phyloP scores from a whole-genome alignment of 2,888 invertebrate species.

The Drosophila picticornis region DNA sequence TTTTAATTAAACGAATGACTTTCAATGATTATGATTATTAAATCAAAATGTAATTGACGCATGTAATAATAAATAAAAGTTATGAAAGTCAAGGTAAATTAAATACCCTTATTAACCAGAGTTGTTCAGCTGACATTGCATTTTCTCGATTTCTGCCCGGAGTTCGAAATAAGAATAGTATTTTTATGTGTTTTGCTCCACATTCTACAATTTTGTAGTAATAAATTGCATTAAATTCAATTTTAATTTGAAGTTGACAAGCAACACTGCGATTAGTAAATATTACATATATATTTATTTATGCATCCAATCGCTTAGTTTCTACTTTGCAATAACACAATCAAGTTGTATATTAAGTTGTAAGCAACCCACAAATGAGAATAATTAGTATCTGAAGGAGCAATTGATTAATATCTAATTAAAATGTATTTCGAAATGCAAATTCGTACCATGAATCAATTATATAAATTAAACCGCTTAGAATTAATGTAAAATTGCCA shows the following conservation, averaged over 20 bases:
- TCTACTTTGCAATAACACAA: too few relatives aligned
- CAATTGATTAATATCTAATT: conserved; percentile 11
- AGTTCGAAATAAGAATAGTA: not conserved
- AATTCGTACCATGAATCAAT: conserved; percentile 47
- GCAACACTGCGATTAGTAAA: not conserved
- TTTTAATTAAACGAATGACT: not conserved
- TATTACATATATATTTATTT: not conserved
- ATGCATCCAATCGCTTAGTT: not conserved
- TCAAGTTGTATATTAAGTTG: not conserved
- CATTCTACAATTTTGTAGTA: not conserved
- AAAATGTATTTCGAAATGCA: conserved; percentile 17
- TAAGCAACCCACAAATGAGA: not conserved
- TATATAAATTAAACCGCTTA: conserved; percentile 58
- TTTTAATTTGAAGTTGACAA: not conserved
- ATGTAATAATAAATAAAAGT: rapidly evolving
- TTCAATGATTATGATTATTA: not conserved
- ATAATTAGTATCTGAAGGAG: conserved; percentile 35
- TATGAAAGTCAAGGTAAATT: not conserved
- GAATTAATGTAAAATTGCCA: conserved; percentile 34
- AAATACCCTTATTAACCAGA: not conserved
- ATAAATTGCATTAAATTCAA: not conserved
- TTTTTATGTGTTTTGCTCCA: not conserved
- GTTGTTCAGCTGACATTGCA: not conserved
- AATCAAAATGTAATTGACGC: too few relatives aligned
- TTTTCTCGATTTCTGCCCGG: too few relatives aligned